phyloP scores from a whole-genome alignment of 2,797 vertebrate genomes.

The Esox masquinongy region DNA sequence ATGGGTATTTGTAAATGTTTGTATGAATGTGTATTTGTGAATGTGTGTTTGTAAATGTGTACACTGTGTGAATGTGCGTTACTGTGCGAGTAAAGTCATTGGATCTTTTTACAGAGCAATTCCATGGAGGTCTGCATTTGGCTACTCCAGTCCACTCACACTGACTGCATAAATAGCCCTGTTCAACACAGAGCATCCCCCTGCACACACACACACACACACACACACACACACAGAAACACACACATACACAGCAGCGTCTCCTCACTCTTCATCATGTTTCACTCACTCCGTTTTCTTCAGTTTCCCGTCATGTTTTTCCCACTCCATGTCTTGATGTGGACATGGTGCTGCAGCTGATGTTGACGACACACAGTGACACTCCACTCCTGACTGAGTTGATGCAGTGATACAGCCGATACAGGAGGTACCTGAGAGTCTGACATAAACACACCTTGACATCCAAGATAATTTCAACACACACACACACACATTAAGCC shows the following conservation, averaged over 20 bases:
- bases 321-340: constrained; percentile 45
- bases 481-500: background rate
- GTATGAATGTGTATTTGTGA: background rate
- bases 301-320: constrained; percentile 32
- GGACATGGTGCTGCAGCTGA: background rate
- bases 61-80: constrained; percentile 19
- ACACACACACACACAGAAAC: background rate
- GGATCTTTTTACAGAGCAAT: constrained; percentile 70
- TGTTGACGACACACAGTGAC: constrained; percentile 1
- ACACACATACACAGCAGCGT: background rate
- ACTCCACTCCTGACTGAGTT: constrained; percentile 3
- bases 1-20: background rate
- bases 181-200: constrained; percentile 53
- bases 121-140: constrained; percentile 61
- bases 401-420: background rate
- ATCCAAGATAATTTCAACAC: too few relatives aligned
- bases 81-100: constrained; percentile 63
- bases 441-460: background rate
- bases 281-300: constrained; percentile 37
- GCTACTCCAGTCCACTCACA: constrained; percentile 48
- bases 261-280: constrained; percentile 30
- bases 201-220: too few relatives aligned
- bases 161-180: constrained; percentile 68
- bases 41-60: background rate
- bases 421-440: background rate